phyloP scores from a whole-genome alignment of 1,140 invertebrate species.

The Drosophila nigromelanica region DNA sequence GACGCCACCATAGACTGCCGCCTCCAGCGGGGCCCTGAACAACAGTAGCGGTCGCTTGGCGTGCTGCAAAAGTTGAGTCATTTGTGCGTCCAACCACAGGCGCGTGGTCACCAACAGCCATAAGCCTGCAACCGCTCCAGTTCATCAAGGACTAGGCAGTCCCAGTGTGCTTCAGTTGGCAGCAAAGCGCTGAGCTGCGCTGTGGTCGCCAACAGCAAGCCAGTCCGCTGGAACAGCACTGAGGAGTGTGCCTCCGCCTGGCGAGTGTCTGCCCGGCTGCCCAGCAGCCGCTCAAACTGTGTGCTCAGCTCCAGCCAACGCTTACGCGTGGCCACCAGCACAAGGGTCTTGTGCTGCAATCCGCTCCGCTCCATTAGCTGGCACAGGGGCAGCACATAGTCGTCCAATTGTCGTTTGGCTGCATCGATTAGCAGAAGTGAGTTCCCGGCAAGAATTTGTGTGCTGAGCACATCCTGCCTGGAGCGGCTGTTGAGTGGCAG shows the following conservation, averaged over 20 bases:
- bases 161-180: not conserved
- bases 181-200: not conserved
- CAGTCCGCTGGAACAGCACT: not conserved
- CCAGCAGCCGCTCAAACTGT: not conserved
- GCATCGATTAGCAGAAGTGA: conserved; percentile 7
- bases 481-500: not conserved
- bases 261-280: not conserved
- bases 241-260: not conserved
- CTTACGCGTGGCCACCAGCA: conserved; percentile 17
- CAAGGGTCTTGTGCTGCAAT: not conserved
- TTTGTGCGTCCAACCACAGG: not conserved
- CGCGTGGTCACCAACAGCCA: conserved; percentile 16
- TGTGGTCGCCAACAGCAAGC: conserved; percentile 7
- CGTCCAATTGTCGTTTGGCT: not conserved
- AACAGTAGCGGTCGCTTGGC: conserved; percentile 10
- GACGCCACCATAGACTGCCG: conserved; percentile 23
- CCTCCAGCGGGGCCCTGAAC: conserved; percentile 16
- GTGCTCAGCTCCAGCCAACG: conserved; percentile 4
- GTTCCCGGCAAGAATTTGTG: conserved; percentile 9
- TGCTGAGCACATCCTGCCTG: not conserved
- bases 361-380: not conserved
- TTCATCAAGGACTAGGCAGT: conserved; percentile 12
- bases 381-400: conserved; percentile 11
- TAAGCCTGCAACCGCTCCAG: conserved; percentile 6
- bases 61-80: conserved; percentile 1